Evolutionary conservation across 2,113 vertebrate genomes (phyloP).

Genomic region (Rousettus leschenaultii): DNA sequence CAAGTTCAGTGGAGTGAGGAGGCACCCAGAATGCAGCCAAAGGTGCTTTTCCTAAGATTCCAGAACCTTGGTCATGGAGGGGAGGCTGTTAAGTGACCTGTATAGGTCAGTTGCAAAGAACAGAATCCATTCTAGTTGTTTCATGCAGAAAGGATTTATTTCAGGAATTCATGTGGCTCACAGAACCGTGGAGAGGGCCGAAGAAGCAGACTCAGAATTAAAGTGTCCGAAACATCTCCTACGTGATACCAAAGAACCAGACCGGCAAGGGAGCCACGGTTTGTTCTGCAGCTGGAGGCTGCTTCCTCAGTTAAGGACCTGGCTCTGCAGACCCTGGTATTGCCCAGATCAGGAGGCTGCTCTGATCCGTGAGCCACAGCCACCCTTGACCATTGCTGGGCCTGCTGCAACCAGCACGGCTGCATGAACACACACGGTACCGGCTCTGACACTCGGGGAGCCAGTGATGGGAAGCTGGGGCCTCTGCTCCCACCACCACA

Average conservation of each 20-base stretch:
- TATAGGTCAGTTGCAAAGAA: background rate
- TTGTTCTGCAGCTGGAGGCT: background rate
- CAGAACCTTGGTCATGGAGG: background rate
- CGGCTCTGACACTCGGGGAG: background rate
- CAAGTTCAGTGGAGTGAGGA: background rate
- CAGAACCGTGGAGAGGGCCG: background rate
- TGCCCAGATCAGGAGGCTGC: background rate
- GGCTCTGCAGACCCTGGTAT: background rate
- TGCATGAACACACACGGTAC: accelerated
- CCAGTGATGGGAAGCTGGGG: accelerated
- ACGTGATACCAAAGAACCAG: background rate
- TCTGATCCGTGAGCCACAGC: background rate
- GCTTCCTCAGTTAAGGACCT: background rate
- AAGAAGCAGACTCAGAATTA: background rate
- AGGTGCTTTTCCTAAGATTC: background rate
- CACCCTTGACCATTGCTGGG: accelerated
- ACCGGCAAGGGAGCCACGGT: background rate
- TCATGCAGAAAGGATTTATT: background rate
- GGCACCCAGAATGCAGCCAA: background rate
- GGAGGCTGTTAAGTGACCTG: background rate
- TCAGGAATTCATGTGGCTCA: background rate
- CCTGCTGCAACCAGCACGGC: background rate
- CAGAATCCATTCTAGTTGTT: background rate
- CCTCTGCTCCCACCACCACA: background rate
- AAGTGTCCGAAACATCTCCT: background rate